Percentiles rank a stretch among this genome's conserved stretches.
These are phyloP conservation scores for Oscheius sp. DNA, from an alignment of 2,888 invertebrate genomes.

Conservation along the genomic window DNA sequence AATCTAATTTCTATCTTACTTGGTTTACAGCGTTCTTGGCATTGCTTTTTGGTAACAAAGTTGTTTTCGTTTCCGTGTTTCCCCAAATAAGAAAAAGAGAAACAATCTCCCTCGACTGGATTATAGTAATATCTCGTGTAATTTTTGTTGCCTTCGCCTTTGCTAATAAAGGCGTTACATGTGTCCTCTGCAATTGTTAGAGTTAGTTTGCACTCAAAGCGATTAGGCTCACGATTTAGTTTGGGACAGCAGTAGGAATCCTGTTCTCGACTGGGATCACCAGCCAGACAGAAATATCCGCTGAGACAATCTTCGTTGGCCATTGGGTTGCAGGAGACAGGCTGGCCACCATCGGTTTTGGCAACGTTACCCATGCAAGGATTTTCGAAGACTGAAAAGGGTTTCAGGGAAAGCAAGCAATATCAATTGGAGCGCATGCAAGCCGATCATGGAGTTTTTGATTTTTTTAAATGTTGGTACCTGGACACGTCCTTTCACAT, in stretches of 20 bases:
- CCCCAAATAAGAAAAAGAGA: slow-evolving; percentile 52
- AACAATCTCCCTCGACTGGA: slow-evolving; percentile 45
- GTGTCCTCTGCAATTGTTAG: slow-evolving; percentile 39
- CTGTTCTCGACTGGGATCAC: slow-evolving; percentile 35
- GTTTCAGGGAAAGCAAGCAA: slow-evolving; percentile 14
- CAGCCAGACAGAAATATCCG: slow-evolving; percentile 51
- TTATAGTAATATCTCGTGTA: slow-evolving; percentile 60
- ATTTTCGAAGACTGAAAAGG: slow-evolving; percentile 57
- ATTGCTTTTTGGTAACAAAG: slow-evolving; percentile 61
- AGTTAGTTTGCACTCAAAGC: too few species aligned
- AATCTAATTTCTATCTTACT: slow-evolving; percentile 37
- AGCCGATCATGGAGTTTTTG: slow-evolving; percentile 14
- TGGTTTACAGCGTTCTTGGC: slow-evolving; percentile 60
- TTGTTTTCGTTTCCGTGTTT: slow-evolving; percentile 64
- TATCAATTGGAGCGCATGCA: slow-evolving; percentile 13
- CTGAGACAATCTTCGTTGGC: slow-evolving; percentile 9
- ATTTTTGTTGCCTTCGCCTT: slow-evolving; percentile 50
- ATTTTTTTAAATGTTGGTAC: slow-evolving; percentile 40
- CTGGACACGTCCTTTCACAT: slow-evolving; percentile 69
- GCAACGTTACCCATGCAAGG: slow-evolving; percentile 58
- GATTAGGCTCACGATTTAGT: slow-evolving; percentile 52
- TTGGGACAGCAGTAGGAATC: slow-evolving; percentile 53
- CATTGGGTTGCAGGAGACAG: slow-evolving; percentile 43
- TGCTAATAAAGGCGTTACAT: slow-evolving; percentile 47
- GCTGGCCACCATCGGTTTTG: slow-evolving; percentile 27